phyloP scores from a whole-genome alignment of 1,140 invertebrate species.

The Drosophila sulfurigaster region DNA sequence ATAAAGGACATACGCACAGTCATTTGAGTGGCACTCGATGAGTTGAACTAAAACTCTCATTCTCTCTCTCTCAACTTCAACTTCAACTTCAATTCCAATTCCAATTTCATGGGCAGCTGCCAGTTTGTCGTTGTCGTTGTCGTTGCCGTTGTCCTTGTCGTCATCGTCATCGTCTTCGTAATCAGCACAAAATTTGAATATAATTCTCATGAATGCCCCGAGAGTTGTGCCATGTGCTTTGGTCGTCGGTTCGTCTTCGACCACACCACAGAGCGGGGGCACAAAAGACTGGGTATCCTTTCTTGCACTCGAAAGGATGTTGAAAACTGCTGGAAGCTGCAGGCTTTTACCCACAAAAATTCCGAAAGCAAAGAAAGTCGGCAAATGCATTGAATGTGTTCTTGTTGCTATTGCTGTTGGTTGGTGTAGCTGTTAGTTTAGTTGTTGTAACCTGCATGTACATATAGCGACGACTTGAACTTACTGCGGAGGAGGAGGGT shows the following conservation, averaged over 20 bases:
- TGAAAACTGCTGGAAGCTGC: slow-evolving; percentile 28
- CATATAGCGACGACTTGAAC: slow-evolving; percentile 5
- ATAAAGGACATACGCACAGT: not conserved
- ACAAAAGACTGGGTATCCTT: not conserved
- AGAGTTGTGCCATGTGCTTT: slow-evolving; percentile 27
- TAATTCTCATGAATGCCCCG: slow-evolving; percentile 71
- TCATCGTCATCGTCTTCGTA: slow-evolving; percentile 30
- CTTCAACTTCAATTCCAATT: slow-evolving; percentile 40
- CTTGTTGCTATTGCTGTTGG: slow-evolving; percentile 19
- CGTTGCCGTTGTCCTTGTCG: slow-evolving; percentile 1
- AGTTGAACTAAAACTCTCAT: slow-evolving; percentile 31
- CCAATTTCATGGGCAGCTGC: slow-evolving; percentile 45
- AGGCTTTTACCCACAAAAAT: slow-evolving; percentile 64
- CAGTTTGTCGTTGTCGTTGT: slow-evolving; percentile 20
- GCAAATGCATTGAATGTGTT: slow-evolving; percentile 29
- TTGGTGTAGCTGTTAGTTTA: slow-evolving; percentile 5
- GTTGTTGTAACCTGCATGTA: slow-evolving; percentile 40
- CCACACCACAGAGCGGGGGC: slow-evolving; percentile 46
- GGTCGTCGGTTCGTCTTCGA: slow-evolving; percentile 23
- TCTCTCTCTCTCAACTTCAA: slow-evolving; percentile 24
- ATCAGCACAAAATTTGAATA: slow-evolving; percentile 72
- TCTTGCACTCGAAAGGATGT: not conserved
- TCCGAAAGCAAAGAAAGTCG: slow-evolving; percentile 41
- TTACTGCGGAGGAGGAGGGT: not conserved
- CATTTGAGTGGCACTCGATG: slow-evolving; percentile 33